Base-by-base conservation (phyloP, 1,140 invertebrate species). In the Cydia amplana region DNA sequence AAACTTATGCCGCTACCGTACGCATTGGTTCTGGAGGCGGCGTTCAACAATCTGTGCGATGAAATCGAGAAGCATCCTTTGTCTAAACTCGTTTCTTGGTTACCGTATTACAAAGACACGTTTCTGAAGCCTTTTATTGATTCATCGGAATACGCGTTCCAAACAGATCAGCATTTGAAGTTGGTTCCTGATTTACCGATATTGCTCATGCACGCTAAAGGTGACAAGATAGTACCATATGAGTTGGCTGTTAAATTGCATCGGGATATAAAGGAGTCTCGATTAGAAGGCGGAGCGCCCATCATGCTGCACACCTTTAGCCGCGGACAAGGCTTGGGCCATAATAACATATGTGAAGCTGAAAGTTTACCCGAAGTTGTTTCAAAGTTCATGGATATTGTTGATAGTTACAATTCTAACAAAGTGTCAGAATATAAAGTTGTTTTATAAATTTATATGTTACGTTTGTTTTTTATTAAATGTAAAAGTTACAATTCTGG, bases 11-110 rank as follows among this genome's bases (percentile, higher is more conserved):
- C 86, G 9, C 63, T 20, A 5, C 88, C 88, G 4, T 76, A 83
- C 64, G 88, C 80, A 0, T 46, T 90, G 16, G 80, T 89, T 0
- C 72, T 90, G 32, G 87, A 89, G n/a, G 83, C 87, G 0, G 84
- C 88, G 1, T 90, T 90, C 75, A 90, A 89, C 60, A 90, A 90
- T 63, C 82, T 90, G 2, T 51, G 78, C 0, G 84, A 89, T 1
- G 88, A 89, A 65, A 88, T 90, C 9, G 83, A 85, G 63, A 81
- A 80, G 4, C 88, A 90, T 78, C 88, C 88, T 0, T 86, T 90
- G 25, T 87, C 87, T 7, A 88, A 87, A 87, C 74, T 88, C 4
- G 88, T 90, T 1, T 87, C 87, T 73, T 90, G 88, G 88, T 80
- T 90, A n/a, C 88, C 88, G 0, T 90, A 90, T 75, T 90, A 85